A percentile compares a stretch with the other conserved stretches of the same genome.
Evolutionary conservation across 2,797 vertebrate species (phyloP).

Genomic region (Rachycentron canadum): DNA sequence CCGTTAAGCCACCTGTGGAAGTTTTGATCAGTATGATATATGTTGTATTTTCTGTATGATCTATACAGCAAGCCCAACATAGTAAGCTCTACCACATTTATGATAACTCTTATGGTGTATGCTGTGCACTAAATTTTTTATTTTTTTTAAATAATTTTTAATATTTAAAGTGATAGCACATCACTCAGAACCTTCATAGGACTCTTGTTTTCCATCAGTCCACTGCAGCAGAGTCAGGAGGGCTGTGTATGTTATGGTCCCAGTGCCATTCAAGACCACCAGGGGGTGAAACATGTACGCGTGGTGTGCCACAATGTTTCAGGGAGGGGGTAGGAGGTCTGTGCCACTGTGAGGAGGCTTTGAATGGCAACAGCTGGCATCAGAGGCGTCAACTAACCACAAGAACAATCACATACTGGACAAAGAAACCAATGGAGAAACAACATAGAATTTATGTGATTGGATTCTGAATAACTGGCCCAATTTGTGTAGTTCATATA

Average conservation of each 20-base stretch:
- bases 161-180: background rate
- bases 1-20: conserved; percentile 11
- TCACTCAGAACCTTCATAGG: conserved; percentile 75
- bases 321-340: conserved; percentile 74
- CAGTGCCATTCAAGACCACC: conserved; percentile 88
- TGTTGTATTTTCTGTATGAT: background rate
- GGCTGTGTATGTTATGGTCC: conserved; percentile 80
- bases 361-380: conserved; percentile 88
- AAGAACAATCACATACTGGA: conserved; percentile 87
- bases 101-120: background rate
- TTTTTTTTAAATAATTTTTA: too few relatives aligned
- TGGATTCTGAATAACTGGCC: conserved; percentile 73
- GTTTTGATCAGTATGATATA: background rate
- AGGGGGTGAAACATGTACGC: conserved; percentile 87
- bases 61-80: background rate
- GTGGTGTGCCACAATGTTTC: conserved; percentile 87
- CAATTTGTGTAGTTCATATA: conserved; percentile 61
- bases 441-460: conserved; percentile 85
- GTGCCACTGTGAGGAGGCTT: conserved; percentile 83
- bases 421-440: conserved; percentile 88
- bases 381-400: conserved; percentile 87
- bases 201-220: conserved; percentile 67
- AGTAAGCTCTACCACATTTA: background rate
- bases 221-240: conserved; percentile 85
- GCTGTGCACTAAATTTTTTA: conserved; percentile 15